Percentiles rank a stretch among this genome's conserved stretches.
phyloP scores from a whole-genome alignment of 2,113 vertebrate genomes.

The Onychostruthus taczanowskii region DNA sequence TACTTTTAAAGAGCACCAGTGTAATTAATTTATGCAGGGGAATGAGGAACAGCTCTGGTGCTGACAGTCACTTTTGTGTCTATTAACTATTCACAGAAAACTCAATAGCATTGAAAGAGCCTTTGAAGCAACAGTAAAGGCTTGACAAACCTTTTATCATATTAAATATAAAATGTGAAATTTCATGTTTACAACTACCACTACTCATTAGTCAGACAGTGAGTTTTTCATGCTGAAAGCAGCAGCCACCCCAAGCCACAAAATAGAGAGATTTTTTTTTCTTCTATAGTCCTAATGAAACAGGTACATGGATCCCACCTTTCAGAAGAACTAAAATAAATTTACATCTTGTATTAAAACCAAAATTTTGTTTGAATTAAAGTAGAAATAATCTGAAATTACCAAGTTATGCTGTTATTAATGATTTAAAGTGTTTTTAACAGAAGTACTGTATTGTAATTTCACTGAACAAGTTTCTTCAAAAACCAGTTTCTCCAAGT shows the following conservation, averaged over 20 bases:
- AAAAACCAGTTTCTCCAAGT: background rate
- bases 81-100: constrained; percentile 46
- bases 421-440: background rate
- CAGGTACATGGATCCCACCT: background rate
- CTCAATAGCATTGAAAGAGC: background rate
- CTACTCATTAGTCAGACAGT: background rate
- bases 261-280: background rate
- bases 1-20: background rate
- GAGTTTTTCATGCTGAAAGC: background rate
- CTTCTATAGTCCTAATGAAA: background rate
- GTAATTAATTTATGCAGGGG: background rate
- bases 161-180: background rate
- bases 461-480: background rate
- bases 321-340: background rate
- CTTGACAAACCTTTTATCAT: constrained; percentile 3
- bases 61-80: constrained; percentile 8
- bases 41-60: background rate
- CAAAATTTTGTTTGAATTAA: background rate
- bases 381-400: background rate
- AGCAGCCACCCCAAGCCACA: background rate
- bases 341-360: background rate
- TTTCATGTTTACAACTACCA: background rate
- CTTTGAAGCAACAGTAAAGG: constrained; percentile 26
- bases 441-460: background rate
- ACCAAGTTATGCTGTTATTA: background rate